Evolutionary conservation across 2,888 invertebrate species (phyloP), one percentile per base, ranked within the genome.

Genomic region (Graphium colonna): DNA sequence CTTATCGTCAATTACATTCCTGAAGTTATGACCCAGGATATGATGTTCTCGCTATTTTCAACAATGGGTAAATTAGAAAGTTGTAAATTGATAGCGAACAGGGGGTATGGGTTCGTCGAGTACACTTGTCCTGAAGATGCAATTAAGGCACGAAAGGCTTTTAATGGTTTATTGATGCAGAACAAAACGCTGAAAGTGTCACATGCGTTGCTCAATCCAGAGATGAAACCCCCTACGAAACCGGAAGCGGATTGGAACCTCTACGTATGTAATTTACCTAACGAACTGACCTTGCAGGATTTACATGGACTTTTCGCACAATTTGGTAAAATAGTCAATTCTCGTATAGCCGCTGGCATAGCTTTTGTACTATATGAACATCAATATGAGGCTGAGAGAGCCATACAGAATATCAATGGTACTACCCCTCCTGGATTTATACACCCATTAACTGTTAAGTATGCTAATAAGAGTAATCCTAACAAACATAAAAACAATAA

Each of bases 1-100:
- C 90, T 90, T 80, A 90, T 90, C 76, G 87, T 90, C 79, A 90
- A 90, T 83, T 90, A 90, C 80, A 90, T 90, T 83, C 90, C 90
- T 71, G 90, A 90, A 84, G 87, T 90, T 77, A 90, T 90, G 90
- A 90, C 88, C 69, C 90, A 90, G 86, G 89, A 89, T 75, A 90
- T 90, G 90, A 90, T 90, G 90, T 90, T 90, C 72, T 90, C 90
- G 61, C 76, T 90, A 70, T 90, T 90, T 77, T 88, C 90, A 56
- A 89, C 90, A 60, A 90, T 90, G 90, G 90, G 90, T 74, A 90
- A 90, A 85, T 78, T 90, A 75, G 90, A 90, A 82, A 90, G 90
- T 79, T 90, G 90, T 82, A 90, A 90, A 79, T 77, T 90, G 78
- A 90, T 90, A 82, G 82, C 89, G 63, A 90, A 90, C 77, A 83